Evolutionary conservation across 2,888 invertebrate species (phyloP), one percentile per base, ranked within the genome.

Genomic region (Thelaira solivaga): DNA sequence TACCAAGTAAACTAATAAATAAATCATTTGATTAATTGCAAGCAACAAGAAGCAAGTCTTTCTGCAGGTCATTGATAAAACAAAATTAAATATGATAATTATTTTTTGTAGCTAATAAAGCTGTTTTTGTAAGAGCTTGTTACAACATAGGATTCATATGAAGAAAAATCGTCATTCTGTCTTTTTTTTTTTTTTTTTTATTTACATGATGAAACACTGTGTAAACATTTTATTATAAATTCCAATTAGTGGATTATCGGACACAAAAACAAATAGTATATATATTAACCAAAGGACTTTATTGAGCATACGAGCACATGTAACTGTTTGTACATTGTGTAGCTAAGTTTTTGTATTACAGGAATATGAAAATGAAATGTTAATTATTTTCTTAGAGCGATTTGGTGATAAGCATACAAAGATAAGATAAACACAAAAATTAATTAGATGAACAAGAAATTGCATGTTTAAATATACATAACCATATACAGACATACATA

Each of bases 371-470:
- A 26, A 6, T 4, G 4, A 29, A 69, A 20, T 29, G 26, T 20
- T 55, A 16, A 67, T 45, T 67, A 45, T 34, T 45, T 67, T 34
- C 16, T 10, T 43, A 47, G 22, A 69, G 13, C 67, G 64, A 62
- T 49, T 61, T 47, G 39, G 16, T 55, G 20, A 39, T 18, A 41
- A 47, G 51, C 22, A 55, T 68, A 55, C 29, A 75, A 1, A 49
- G 36, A 20, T 39, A 45, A 55, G 26, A 68, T 62, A 62, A 75
- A 68, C 53, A 75, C 41, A 62, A 47, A 55, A 68, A 49, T 75
- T 24, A 75, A 69, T 76, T 69, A 64, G 62, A 69, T 49, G 34
- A 62, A 22, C 22, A 68, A 49, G 39, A 62, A 61, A 55, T 36
- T 26, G 22, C 4, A 49, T 36, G 41, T 22, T 6, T 20, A 49